Percentiles rank a stretch among this genome's conserved stretches.
These are phyloP conservation scores for Hydractinia symbiolongicarpus DNA, from an alignment of 30 jellyfish, hydroid and myxozoan genomes.

Conservation along the genomic window DNA sequence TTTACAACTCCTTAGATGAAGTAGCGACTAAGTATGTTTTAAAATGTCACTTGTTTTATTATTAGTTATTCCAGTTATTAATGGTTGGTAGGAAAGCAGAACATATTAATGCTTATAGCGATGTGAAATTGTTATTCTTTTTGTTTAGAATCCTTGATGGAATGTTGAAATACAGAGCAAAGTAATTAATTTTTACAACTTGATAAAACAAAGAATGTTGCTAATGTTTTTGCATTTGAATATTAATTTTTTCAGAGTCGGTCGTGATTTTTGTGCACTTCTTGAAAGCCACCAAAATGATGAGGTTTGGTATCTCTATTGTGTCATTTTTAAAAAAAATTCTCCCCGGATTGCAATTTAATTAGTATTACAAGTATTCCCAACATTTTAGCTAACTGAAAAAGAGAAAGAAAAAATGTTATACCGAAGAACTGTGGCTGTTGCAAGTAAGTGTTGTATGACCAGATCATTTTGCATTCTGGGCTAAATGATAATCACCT, in stretches of 20 bases:
- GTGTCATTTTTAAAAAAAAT: too few relatives aligned
- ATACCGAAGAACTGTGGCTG: constrained; percentile 13
- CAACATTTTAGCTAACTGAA: background rate
- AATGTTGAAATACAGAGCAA: constrained; percentile 36
- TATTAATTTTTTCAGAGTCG: constrained; percentile 2
- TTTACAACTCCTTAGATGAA: constrained; percentile 62
- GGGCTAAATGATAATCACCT: too few relatives aligned
- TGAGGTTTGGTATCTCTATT: constrained; percentile 13
- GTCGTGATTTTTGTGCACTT: constrained; percentile 15
- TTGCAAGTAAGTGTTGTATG: constrained; percentile 29
- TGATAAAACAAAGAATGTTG: too few relatives aligned
- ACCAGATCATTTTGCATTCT: background rate
- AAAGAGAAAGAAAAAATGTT: constrained; percentile 14
- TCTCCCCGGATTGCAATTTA: background rate
- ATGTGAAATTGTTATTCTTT: background rate
- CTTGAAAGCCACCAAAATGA: constrained; percentile 3
- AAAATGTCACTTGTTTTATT: background rate
- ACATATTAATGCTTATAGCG: background rate
- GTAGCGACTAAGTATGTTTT: constrained; percentile 42
- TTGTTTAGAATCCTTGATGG: constrained; percentile 29
- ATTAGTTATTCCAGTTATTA: background rate
- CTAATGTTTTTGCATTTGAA: background rate
- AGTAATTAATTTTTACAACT: constrained; percentile 23
- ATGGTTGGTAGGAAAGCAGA: background rate
- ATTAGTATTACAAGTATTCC: background rate